These are phyloP conservation scores for Actinernus sp. DNA, from an alignment of 92 coral and sea anemone species.

Conservation along the genomic window DNA sequence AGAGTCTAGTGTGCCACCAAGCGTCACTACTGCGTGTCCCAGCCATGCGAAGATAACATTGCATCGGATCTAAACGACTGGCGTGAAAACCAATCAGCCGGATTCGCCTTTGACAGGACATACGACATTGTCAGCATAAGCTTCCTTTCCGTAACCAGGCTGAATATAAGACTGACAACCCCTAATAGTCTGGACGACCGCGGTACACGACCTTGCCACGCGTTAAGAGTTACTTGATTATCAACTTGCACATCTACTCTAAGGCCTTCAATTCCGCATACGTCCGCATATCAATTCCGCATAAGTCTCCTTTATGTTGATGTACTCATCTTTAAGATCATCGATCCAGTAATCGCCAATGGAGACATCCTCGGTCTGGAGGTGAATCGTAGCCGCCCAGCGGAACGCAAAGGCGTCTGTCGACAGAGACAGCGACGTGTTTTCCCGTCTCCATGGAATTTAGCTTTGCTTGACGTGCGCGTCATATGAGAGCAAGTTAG, in stretches of 20 bases:
- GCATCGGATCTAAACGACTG: slow-evolving; percentile 19
- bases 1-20: too few species aligned
- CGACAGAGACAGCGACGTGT: too few species aligned
- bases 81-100: slow-evolving; percentile 22
- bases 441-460: too few species aligned
- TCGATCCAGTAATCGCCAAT: slow-evolving; percentile 46
- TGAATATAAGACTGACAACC: slow-evolving; percentile 9
- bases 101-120: not conserved
- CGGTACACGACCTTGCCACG: slow-evolving; percentile 29
- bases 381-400: slow-evolving; percentile 35
- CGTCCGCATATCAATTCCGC: slow-evolving; percentile 10
- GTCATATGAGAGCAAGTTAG: too few species aligned
- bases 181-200: not conserved
- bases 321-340: not conserved
- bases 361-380: slow-evolving; percentile 2
- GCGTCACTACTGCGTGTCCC: not conserved
- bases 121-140: slow-evolving; percentile 9
- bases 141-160: slow-evolving; percentile 1
- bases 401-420: slow-evolving; percentile 29
- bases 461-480: too few species aligned
- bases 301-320: slow-evolving; percentile 11
- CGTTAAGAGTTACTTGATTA: slow-evolving; percentile 5
- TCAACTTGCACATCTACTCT: slow-evolving; percentile 11
- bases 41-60: slow-evolving; percentile 11
- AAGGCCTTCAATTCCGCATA: not conserved